A percentile compares a stretch with the other conserved stretches of the same genome.
These are phyloP conservation scores for Mus spicilegus DNA, from an alignment of 2,113 vertebrate species.

Conservation along the genomic window DNA sequence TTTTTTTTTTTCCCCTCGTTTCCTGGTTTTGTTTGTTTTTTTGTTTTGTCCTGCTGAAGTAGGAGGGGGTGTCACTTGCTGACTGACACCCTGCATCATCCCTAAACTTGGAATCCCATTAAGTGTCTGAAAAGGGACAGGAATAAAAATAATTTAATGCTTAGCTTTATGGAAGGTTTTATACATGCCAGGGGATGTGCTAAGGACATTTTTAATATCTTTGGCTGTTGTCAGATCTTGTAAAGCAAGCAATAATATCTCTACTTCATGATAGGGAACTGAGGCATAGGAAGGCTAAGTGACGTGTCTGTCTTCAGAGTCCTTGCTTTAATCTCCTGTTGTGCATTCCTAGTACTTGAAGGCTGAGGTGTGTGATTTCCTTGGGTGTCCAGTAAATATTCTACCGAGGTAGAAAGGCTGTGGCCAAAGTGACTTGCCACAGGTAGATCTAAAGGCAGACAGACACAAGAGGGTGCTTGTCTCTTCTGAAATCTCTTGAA, in stretches of 20 bases:
- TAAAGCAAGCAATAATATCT: not conserved
- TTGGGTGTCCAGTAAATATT: not conserved
- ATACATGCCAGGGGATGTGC: not conserved
- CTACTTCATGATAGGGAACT: not conserved
- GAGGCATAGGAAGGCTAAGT: not conserved
- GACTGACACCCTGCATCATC: not conserved
- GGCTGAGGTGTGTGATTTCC: not conserved
- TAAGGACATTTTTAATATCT: not conserved
- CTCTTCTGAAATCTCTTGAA: not conserved
- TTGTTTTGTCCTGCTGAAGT: not conserved
- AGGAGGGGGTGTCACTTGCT: too few relatives aligned
- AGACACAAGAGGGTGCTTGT: too few relatives aligned
- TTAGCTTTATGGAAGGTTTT: not conserved
- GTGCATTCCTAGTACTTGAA: not conserved
- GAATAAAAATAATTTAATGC: not conserved
- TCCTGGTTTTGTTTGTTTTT: not conserved
- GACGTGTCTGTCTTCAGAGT: not conserved
- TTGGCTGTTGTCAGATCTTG: not conserved
- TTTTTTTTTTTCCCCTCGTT: not conserved
- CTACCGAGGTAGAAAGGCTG: not conserved
- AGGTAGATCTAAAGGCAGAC: not conserved
- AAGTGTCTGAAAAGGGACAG: not conserved
- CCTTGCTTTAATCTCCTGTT: not conserved
- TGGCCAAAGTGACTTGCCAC: not conserved
- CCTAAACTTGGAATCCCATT: not conserved